Percentiles rank a stretch among this genome's conserved stretches.
Conservation (phyloP, 1,140 invertebrate species). For the Leptopilina boulardi region DNA sequence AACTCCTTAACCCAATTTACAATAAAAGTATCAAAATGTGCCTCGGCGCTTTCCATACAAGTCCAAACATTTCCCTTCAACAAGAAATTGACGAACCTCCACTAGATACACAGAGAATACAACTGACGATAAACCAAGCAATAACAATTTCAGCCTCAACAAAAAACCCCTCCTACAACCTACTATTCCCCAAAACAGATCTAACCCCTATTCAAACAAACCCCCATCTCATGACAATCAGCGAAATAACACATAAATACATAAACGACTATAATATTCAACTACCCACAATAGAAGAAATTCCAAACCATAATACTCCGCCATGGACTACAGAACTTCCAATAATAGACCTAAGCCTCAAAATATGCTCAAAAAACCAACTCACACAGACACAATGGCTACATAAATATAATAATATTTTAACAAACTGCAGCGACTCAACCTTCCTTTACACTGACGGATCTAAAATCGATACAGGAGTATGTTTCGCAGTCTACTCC, state of each 20-base stretch:
- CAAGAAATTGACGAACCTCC: not conserved
- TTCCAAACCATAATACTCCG: no score
- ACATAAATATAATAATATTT: not conserved
- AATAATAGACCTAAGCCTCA: not conserved
- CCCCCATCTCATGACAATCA: no score
- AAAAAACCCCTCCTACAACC: not conserved
- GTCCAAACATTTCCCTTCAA: not conserved
- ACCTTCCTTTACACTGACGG: not conserved
- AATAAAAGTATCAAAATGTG: no score
- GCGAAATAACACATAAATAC: no score
- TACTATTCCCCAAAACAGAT: not conserved
- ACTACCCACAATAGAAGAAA: no score
- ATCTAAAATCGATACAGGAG: not conserved
- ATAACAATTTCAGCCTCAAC: not conserved
- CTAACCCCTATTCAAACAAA: no score
- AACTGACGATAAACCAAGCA: not conserved
- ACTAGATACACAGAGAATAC: not conserved
- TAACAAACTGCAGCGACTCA: not conserved
- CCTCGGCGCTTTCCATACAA: no score
- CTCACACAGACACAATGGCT: not conserved
- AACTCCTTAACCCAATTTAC: not conserved
- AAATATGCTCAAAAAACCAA: not conserved
- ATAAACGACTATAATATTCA: no score
- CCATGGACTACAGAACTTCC: no score
- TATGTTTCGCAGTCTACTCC: not conserved